These are phyloP conservation scores for Nomada ferruginata DNA, from an alignment of 2,888 invertebrate species.

Conservation along the genomic window DNA sequence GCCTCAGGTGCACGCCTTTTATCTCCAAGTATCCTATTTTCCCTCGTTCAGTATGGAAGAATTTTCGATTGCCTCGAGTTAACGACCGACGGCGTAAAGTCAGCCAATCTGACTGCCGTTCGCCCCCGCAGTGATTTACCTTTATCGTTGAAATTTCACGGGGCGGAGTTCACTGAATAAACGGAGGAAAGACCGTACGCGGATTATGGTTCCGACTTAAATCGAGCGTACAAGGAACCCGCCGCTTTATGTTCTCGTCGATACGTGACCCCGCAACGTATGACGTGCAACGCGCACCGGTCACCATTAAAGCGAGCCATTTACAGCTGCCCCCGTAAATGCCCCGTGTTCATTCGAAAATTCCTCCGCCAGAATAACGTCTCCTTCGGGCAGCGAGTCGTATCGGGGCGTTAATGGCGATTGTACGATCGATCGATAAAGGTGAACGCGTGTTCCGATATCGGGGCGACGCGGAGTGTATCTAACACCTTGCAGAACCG, in stretches of 20 bases:
- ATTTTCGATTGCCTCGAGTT: constrained; percentile 46
- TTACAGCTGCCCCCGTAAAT: background rate
- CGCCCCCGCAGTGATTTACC: constrained; percentile 9
- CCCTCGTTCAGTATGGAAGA: background rate
- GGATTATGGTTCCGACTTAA: constrained; percentile 50
- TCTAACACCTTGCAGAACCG: constrained; percentile 25
- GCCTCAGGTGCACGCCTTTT: background rate
- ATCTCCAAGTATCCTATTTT: background rate
- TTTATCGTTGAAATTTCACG: constrained; percentile 52
- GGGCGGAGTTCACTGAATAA: constrained; percentile 21
- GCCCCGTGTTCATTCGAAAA: background rate
- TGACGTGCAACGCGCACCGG: constrained; percentile 17
- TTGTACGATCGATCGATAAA: constrained; percentile 16
- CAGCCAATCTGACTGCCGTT: constrained; percentile 25
- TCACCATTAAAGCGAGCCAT: background rate
- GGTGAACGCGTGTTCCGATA: background rate
- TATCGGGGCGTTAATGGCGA: background rate
- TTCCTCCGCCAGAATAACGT: constrained; percentile 1
- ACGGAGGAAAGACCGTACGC: background rate
- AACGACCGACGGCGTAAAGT: constrained; percentile 54
- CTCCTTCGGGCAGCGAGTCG: background rate
- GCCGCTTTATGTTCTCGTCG: constrained; percentile 30
- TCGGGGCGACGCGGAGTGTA: background rate
- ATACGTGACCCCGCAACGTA: constrained; percentile 27
- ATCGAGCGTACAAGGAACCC: constrained; percentile 41